A percentile compares a stretch with the other conserved stretches of the same genome.
phyloP scores from a whole-genome alignment of 2,888 invertebrate species.

The Agriopis marginaria region DNA sequence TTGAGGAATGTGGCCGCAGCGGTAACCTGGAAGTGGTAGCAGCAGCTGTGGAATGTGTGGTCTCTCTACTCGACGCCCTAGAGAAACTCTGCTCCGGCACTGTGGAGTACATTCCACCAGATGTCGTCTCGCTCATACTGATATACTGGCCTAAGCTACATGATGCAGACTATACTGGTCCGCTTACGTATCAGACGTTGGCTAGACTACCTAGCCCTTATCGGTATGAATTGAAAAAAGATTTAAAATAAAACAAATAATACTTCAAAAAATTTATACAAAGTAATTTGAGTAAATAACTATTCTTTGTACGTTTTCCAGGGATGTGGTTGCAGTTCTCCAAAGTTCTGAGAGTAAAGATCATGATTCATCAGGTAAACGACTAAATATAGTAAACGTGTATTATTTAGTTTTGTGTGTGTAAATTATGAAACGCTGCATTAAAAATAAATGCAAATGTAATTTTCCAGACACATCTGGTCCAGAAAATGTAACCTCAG shows the following conservation, averaged over 20 bases:
- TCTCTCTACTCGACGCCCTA: constrained; percentile 92
- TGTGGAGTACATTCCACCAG: constrained; percentile 64
- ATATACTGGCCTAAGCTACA: constrained; percentile 88
- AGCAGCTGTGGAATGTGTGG: constrained; percentile 93
- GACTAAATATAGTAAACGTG: neutral
- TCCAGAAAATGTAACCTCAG: constrained; percentile 88
- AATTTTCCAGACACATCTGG: constrained; percentile 83
- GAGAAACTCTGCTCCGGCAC: constrained; percentile 94
- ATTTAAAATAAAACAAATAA: neutral
- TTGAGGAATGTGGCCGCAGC: constrained; percentile 96
- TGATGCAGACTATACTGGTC: constrained; percentile 93
- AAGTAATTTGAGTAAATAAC: neutral
- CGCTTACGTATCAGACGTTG: constrained; percentile 94
- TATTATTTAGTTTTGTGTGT: neutral
- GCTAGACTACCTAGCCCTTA: constrained; percentile 94
- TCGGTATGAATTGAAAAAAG: constrained; percentile 74
- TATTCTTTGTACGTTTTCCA: constrained; percentile 51
- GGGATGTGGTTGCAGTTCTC: constrained; percentile 90
- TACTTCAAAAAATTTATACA: neutral
- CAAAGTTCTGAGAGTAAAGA: constrained; percentile 89
- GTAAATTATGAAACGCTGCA: too few species aligned
- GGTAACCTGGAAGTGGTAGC: constrained; percentile 91
- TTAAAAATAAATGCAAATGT: neutral
- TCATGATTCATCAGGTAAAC: constrained; percentile 79
- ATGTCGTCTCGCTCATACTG: constrained; percentile 84